A percentile compares a stretch with the other conserved stretches of the same genome.
phyloP scores from a whole-genome alignment of 2,888 invertebrate species.

The Phyto melanocephala region DNA sequence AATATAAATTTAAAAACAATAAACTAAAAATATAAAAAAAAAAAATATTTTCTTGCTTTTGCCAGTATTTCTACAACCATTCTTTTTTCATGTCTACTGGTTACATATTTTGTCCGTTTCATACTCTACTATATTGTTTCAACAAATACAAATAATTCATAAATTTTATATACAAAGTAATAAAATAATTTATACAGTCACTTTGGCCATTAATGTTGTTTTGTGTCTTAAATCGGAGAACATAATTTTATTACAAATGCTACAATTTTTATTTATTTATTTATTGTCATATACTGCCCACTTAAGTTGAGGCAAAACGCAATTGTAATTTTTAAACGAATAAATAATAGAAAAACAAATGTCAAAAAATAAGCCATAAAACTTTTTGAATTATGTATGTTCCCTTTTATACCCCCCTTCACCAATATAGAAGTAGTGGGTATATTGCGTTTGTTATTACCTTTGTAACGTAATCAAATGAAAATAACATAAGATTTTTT shows the following conservation, averaged over 20 bases:
- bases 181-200: constrained; percentile 10
- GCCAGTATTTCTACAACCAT: neutral
- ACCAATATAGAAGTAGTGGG: too few relatives aligned
- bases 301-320: neutral
- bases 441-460: too few relatives aligned
- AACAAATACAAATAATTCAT: neutral
- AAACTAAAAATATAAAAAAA: too few relatives aligned
- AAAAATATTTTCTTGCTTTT: too few relatives aligned
- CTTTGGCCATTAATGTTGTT: neutral
- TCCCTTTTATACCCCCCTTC: too few relatives aligned
- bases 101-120: neutral
- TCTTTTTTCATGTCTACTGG: neutral
- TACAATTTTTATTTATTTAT: constrained; percentile 14
- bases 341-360: neutral
- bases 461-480: too few relatives aligned
- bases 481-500: too few relatives aligned
- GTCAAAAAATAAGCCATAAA: neutral
- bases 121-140: neutral
- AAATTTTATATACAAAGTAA: neutral
- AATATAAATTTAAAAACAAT: too few relatives aligned
- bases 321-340: neutral
- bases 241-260: constrained; percentile 2
- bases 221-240: neutral
- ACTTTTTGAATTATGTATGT: neutral
- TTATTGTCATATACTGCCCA: neutral